Base-by-base conservation (phyloP, 2,797 vertebrate genomes). In the Platyrinchus mystaceus region DNA sequence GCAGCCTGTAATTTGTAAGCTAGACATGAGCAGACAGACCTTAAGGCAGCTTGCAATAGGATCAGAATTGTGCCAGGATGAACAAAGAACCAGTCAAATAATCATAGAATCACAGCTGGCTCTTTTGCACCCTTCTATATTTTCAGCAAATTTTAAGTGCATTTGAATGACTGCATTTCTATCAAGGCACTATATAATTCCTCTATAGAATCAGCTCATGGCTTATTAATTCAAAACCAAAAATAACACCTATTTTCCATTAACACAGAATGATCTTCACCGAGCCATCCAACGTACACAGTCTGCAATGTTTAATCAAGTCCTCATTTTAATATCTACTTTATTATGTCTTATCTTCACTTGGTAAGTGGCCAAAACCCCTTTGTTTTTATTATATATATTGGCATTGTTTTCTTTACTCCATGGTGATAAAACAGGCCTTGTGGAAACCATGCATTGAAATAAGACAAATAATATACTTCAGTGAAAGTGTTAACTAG, bases 231-330 rank as follows among this genome's bases (percentile, higher is more conserved):
- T 81, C 39, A 80, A 59, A 59, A 2, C 47, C 60, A 10, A 63
- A 84, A 71, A 62, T 95, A 93, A 91, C 64, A 74, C 36, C 58
- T 89, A 14, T 93, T 96, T 95, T 94, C 66, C 81, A 24, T 97
- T 95, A 55, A 93, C 97, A 71, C 77, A 98, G 98, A 98, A 98
- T 85, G 98, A 98, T 95, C 98, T 98, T 64, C 98, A 98, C 52
- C 97, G 98, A 97, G 98, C 98, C 80, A 98, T 98, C 93, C 98
- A 98, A 53, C 97, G 98, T 37, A 98, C 98, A 60, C 98, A 98
- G 84, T 98, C 98, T 11, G 98, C 98, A 83, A 98, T 98, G 98
- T 98, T 98, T 95, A 98, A 98, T 95, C 98, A 98, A 97, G 98
- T 98, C 89, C 96, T 98, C 92, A 98, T 98, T 97, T 97, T 98